Evolutionary conservation across 2,113 vertebrate species (phyloP), one percentile per base, ranked within the genome.

Genomic region (Sebastes schlegelii): DNA sequence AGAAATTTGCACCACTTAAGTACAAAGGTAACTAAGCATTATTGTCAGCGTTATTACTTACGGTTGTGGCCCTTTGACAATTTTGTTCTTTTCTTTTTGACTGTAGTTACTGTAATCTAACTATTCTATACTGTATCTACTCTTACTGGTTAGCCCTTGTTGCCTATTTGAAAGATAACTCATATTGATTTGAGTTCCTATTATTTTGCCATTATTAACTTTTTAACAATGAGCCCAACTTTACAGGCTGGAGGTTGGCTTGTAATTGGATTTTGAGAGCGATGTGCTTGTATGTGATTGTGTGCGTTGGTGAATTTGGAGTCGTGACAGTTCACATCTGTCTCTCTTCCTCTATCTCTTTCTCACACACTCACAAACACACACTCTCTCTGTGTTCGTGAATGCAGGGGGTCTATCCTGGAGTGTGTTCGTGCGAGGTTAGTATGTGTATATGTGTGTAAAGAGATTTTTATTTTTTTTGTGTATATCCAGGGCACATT

Each of bases 241-340:
- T 89, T 66, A 52, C 63, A 74, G 68, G 79, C 77, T 68, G 62
- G 52, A 86, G 78, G 73, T 84, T 1, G 54, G 49, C 74, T 71
- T 66, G 72, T 92, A 92, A 93, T 93, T 93, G 92, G 91, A 93
- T 90, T 93, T 89, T 40, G 67, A 82, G 88, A 88, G 83, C 49
- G 81, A 84, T 87, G 88, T 55, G 68, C 85, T 77, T 16, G 73
- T 71, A 12, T 82, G 87, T 71, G 87, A 85, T 85, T 85, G 85
- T 79, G 89, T 67, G 71, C 68, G 48, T 73, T 60, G 21, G 82
- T 54, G 85, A 87, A 85, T 89, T 85, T 83, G 54, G 69, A 90
- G 74, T 84, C 48, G 83, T 85, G 86, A 91, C 90, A 83, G 88
- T 87, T 84, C 90, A 84, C 87, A 83, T 91, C 80, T 87, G 84